A percentile compares a stretch with the other conserved stretches of the same genome.
These are phyloP conservation scores for Nesidiocoris tenuis DNA, from an alignment of 2,888 invertebrate genomes.

Conservation along the genomic window DNA sequence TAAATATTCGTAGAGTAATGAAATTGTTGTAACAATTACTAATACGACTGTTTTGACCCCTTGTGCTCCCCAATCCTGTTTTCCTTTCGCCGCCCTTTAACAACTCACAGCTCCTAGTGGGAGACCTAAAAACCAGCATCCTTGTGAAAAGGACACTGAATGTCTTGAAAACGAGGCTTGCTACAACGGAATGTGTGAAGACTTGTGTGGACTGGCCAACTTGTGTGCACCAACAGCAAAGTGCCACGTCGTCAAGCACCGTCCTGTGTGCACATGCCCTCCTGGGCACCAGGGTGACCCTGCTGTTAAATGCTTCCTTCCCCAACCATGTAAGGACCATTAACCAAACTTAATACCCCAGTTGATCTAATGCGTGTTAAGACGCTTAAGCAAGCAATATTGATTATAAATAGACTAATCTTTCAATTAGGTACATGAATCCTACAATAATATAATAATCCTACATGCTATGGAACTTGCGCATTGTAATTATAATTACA, in stretches of 20 bases:
- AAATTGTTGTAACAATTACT: slow-evolving; percentile 42
- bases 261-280: slow-evolving; percentile 73
- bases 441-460: no score
- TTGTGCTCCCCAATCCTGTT: slow-evolving; percentile 19
- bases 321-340: slow-evolving; percentile 69
- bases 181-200: slow-evolving; percentile 64
- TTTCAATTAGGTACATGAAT: no score
- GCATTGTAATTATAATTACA: no score
- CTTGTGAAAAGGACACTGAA: slow-evolving; percentile 64
- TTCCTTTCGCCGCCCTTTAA: slow-evolving; percentile 36
- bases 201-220: slow-evolving; percentile 59
- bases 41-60: slow-evolving; percentile 35
- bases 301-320: slow-evolving; percentile 73
- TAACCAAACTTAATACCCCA: slow-evolving; percentile 31
- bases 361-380: slow-evolving; percentile 27
- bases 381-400: no score
- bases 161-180: slow-evolving; percentile 66
- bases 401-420: no score
- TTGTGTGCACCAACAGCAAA: slow-evolving; percentile 55
- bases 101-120: slow-evolving; percentile 50
- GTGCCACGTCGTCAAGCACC: slow-evolving; percentile 70
- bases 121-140: slow-evolving; percentile 51
- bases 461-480: no score
- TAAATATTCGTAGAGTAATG: slow-evolving; percentile 43
- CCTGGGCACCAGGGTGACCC: slow-evolving; percentile 80